phyloP scores from a whole-genome alignment of 2,797 vertebrate species.

The Gouania willdenowi region DNA sequence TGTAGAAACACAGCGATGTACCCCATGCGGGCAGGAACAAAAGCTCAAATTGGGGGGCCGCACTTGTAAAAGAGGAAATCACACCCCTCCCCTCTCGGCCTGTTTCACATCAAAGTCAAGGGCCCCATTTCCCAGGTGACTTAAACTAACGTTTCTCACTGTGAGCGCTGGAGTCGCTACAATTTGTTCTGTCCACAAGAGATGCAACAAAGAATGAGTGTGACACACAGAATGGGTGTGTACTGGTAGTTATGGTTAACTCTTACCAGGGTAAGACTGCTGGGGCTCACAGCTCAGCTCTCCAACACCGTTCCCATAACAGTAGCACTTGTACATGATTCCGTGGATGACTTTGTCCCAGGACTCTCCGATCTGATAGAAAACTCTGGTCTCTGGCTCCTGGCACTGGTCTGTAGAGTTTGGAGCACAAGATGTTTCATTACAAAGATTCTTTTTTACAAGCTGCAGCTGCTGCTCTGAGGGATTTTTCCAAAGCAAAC shows the following conservation, averaged over 20 bases:
- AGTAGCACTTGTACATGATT: conserved; percentile 90
- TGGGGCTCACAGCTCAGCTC: conserved; percentile 93
- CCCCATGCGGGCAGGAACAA: conserved; percentile 64
- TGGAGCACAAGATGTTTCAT: no score
- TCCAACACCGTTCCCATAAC: conserved; percentile 94
- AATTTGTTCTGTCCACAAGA: conserved; percentile 3
- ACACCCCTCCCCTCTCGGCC: conserved; percentile 39
- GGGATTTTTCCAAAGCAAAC: no score
- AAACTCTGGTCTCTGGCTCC: conserved; percentile 88
- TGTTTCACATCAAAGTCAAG: conserved; percentile 66
- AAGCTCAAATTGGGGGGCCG: conserved; percentile 37
- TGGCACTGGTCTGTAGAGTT: conserved; percentile 99
- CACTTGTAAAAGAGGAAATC: conserved; percentile 58
- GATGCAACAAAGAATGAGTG: background rate
- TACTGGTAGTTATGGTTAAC: background rate
- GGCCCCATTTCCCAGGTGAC: conserved; percentile 31
- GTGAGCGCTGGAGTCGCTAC: background rate
- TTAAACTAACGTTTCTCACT: conserved; percentile 33
- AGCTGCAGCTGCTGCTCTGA: no score
- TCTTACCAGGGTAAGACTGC: conserved; percentile 84
- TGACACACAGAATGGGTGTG: background rate
- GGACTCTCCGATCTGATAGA: conserved; percentile 93
- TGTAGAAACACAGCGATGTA: conserved; percentile 50
- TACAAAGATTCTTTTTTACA: no score
- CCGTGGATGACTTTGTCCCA: conserved; percentile 90